phyloP scores from a whole-genome alignment of 2,113 vertebrate species.

The Actenoides lindsayi region DNA sequence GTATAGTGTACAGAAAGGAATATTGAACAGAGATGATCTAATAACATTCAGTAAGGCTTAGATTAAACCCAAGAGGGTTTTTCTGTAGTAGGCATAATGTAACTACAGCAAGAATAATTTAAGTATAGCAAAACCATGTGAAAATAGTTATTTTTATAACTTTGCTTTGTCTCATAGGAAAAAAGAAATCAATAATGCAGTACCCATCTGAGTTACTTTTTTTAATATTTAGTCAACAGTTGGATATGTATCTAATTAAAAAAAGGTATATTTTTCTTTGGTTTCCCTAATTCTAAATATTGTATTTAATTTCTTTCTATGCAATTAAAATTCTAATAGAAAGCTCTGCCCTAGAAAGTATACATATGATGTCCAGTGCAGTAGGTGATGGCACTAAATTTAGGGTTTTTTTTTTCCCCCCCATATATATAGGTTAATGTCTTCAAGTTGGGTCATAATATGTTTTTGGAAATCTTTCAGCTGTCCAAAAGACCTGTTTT shows the following conservation, averaged over 20 bases:
- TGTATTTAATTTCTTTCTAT: background rate
- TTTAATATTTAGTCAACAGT: background rate
- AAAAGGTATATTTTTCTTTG: background rate
- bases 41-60: background rate
- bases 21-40: background rate
- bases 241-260: background rate
- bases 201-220: background rate
- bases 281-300: background rate
- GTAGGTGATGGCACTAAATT: background rate
- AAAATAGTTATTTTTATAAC: background rate
- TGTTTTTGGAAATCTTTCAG: background rate
- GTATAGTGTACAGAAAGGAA: background rate
- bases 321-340: background rate
- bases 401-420: background rate
- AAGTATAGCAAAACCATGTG: background rate
- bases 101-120: background rate
- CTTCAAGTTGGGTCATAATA: background rate
- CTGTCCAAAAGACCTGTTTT: background rate
- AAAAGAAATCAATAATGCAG: background rate
- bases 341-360: background rate
- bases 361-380: fast-evolving
- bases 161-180: background rate
- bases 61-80: constrained; percentile 1
- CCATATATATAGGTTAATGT: background rate
- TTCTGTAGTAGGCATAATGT: background rate